These are phyloP conservation scores for Zosterops lateralis DNA, from an alignment of 2,113 vertebrate species.

Conservation along the genomic window DNA sequence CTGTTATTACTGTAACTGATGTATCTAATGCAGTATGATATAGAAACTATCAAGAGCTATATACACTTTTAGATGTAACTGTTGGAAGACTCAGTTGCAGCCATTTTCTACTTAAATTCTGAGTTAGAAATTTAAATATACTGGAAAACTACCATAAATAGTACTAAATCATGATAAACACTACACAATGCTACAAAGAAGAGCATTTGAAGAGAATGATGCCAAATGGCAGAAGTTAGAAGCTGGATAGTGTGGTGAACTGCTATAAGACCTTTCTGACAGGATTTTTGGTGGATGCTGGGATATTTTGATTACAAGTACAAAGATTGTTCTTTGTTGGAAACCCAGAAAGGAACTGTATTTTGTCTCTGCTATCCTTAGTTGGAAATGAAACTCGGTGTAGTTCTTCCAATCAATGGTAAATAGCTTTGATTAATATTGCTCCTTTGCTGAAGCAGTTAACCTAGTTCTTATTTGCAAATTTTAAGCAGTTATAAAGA, in stretches of 20 bases:
- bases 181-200: neutral
- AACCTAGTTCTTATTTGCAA: neutral
- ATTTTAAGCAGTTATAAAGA: neutral
- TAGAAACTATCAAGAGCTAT: neutral
- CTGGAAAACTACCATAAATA: neutral
- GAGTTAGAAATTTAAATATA: neutral
- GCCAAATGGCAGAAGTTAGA: neutral
- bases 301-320: neutral
- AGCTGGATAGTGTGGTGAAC: neutral
- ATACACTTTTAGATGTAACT: neutral
- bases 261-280: neutral
- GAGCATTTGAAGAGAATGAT: neutral
- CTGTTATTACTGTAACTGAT: neutral
- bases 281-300: neutral
- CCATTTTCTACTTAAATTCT: neutral
- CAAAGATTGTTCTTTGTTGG: accelerated
- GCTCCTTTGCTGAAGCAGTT: neutral
- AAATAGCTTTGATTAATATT: neutral
- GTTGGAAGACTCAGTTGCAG: neutral
- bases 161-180: neutral
- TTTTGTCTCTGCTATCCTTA: neutral
- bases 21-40: neutral
- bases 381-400: neutral
- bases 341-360: neutral
- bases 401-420: neutral